A percentile compares a stretch with the other conserved stretches of the same genome.
Evolutionary conservation across 2,113 vertebrate species (phyloP).

Genomic region (Clinocottus analis): DNA sequence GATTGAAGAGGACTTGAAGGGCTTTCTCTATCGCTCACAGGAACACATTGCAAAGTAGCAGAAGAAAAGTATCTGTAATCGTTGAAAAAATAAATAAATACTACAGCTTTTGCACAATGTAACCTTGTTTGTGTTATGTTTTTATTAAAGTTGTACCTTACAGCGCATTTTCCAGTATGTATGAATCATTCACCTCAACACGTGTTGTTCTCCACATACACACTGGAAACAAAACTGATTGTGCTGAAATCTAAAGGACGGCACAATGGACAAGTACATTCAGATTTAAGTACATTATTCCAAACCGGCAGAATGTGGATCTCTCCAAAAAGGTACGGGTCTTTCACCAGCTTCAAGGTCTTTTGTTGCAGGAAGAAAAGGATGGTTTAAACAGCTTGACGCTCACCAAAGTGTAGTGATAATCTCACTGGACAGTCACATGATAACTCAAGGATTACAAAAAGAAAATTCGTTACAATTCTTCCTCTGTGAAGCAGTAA

Average conservation of each 20-base stretch:
- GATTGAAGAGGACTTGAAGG: constrained; percentile 8
- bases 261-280: background rate
- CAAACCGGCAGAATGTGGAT: background rate
- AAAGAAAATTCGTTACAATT: background rate
- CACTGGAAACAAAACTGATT: background rate
- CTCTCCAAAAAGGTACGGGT: background rate
- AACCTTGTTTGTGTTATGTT: constrained; percentile 5
- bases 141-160: background rate
- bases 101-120: background rate
- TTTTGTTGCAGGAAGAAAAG: background rate
- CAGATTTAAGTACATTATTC: background rate
- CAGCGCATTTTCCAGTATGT: background rate
- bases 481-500: background rate
- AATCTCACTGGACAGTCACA: background rate
- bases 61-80: background rate
- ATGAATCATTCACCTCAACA: background rate
- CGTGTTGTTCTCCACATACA: background rate
- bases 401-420: background rate
- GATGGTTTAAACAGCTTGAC: background rate
- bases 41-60: constrained; percentile 17
- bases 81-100: background rate
- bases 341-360: background rate
- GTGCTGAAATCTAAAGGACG: background rate
- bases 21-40: constrained; percentile 6
- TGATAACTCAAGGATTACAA: background rate